Conservation (phyloP, 2,797 vertebrate genomes). For the Sardinella longiceps region DNA sequence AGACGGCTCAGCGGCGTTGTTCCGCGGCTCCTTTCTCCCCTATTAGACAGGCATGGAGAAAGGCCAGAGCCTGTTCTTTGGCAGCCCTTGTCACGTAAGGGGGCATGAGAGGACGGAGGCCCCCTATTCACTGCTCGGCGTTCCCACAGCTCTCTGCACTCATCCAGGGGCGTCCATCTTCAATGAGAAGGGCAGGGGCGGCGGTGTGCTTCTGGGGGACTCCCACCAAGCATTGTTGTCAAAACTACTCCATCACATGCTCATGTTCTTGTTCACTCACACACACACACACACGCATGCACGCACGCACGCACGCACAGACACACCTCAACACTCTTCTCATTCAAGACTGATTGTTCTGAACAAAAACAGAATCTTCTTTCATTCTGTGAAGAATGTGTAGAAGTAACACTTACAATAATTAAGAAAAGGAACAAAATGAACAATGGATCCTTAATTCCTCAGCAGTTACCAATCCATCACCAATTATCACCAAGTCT, state of each 20-base stretch:
- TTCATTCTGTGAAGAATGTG: neutral
- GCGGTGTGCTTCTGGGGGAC: neutral
- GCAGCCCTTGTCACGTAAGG: conserved; percentile 52
- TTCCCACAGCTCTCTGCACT: conserved; percentile 74
- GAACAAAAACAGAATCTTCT: conserved; percentile 46
- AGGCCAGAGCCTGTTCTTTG: conserved; percentile 56
- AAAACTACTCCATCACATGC: conserved; percentile 2
- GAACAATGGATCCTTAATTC: neutral
- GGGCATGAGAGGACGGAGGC: conserved; percentile 58
- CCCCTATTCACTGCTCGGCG: conserved; percentile 71
- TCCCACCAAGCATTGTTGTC: conserved; percentile 25
- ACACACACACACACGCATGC: neutral
- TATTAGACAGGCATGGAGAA: conserved; percentile 37
- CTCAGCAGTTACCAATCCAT: neutral
- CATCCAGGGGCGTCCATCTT: conserved; percentile 55
- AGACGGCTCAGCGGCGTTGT: conserved; percentile 41
- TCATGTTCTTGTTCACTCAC: neutral
- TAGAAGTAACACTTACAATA: neutral
- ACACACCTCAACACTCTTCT: neutral
- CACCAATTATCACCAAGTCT: no score
- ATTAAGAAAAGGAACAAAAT: neutral
- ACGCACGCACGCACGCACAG: neutral
- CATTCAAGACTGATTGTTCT: conserved; percentile 36
- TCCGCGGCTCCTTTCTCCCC: conserved; percentile 32
- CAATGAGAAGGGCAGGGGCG: conserved; percentile 42